Percentiles rank a stretch among this genome's conserved stretches.
Evolutionary conservation across 92 coral and sea anemone species (phyloP).

Genomic region (Epizoanthus ramosus): DNA sequence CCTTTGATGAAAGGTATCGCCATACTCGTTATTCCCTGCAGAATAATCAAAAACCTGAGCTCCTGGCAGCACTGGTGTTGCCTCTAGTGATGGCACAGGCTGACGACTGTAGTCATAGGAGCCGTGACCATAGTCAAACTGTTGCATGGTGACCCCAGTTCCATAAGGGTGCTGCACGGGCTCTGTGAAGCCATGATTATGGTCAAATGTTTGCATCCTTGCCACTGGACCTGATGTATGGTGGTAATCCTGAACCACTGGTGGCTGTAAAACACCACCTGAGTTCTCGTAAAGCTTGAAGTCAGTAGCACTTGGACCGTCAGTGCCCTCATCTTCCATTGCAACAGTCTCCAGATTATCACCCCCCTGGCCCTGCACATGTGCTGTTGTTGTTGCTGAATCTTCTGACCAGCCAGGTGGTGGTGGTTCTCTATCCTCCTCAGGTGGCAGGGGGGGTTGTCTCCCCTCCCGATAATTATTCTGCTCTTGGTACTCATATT

Average conservation of each 20-base stretch:
- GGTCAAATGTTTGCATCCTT: slow-evolving; percentile 84
- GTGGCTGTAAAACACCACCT: slow-evolving; percentile 46
- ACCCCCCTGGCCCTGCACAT: slow-evolving; percentile 28
- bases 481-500: slow-evolving; percentile 22
- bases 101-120: slow-evolving; percentile 51
- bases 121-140: slow-evolving; percentile 85
- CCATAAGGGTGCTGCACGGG: slow-evolving; percentile 64
- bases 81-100: slow-evolving; percentile 63
- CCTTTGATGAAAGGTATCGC: slow-evolving; percentile 54
- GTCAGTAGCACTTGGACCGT: slow-evolving; percentile 12
- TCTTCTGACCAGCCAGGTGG: slow-evolving; percentile 68
- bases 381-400: slow-evolving; percentile 23
- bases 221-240: slow-evolving; percentile 54
- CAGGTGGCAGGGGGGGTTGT: slow-evolving; percentile 82
- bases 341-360: slow-evolving; percentile 89
- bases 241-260: slow-evolving; percentile 64
- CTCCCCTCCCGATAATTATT: neutral
- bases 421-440: slow-evolving; percentile 55
- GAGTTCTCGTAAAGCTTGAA: slow-evolving; percentile 34
- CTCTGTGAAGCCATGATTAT: slow-evolving; percentile 78
- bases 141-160: slow-evolving; percentile 65
- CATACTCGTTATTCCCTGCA: slow-evolving; percentile 54
- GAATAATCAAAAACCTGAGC: slow-evolving; percentile 84
- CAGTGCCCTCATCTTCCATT: slow-evolving; percentile 86
- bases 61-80: slow-evolving; percentile 60